These are phyloP conservation scores for Prunella himalayana DNA, from an alignment of 2,113 vertebrate species.

Conservation along the genomic window DNA sequence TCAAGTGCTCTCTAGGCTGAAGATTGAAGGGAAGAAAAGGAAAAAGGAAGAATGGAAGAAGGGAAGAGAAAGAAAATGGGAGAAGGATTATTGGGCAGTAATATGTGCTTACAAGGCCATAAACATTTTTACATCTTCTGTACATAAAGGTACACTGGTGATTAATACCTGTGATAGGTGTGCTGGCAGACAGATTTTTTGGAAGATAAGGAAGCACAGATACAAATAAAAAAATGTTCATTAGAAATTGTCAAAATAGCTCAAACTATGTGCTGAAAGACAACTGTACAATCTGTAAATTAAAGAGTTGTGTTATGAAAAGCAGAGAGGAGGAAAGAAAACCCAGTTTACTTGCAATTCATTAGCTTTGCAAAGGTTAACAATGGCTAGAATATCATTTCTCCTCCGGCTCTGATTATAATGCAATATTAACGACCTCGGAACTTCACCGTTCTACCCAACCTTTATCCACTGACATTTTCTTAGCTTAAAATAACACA, in stretches of 20 bases:
- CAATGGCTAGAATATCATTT: neutral
- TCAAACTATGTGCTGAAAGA: neutral
- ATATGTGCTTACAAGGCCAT: neutral
- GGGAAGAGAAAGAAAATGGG: neutral
- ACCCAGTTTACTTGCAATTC: neutral
- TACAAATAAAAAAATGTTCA: neutral
- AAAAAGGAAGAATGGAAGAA: neutral
- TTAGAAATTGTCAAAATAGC: neutral
- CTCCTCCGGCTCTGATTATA: neutral
- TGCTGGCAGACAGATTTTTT: neutral
- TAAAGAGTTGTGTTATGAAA: neutral
- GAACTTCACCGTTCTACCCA: neutral
- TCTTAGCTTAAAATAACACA: neutral
- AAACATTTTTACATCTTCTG: neutral
- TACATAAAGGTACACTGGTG: neutral
- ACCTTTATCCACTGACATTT: conserved; percentile 21
- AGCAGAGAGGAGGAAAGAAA: neutral
- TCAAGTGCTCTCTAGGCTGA: neutral
- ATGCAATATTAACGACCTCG: neutral
- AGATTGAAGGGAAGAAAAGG: neutral
- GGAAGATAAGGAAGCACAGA: neutral
- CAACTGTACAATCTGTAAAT: neutral
- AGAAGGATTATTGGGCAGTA: neutral
- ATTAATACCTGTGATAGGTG: neutral
- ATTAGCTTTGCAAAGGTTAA: conserved; percentile 29